Evolutionary conservation across 2,888 invertebrate genomes (phyloP), one percentile per base, ranked within the genome.

Genomic region (Ephialtes manifestator): DNA sequence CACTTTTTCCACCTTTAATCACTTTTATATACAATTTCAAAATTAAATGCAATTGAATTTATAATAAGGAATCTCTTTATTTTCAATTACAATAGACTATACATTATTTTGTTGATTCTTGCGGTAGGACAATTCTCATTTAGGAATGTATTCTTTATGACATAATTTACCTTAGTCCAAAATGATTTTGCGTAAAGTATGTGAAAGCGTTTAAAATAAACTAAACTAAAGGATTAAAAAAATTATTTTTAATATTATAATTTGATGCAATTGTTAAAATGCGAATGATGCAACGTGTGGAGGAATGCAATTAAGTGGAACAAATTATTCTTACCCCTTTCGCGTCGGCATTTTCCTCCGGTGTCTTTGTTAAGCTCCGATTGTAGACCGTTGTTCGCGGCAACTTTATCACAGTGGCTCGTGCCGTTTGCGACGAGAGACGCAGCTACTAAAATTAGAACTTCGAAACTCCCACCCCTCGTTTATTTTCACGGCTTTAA

Each of bases 401-500:
- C 82, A 53, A 80, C 53, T 63, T 74, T 68, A 85, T 85, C 79
- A 82, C 79, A 77, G 76, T 68, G 76, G 65, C 28, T 35, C 46
- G 20, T 43, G 74, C 79, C 58, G 71, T 76, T 72, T 63, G 67
- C 79, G 70, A 72, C 75, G 84, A 58, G 76, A 74, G 83, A 86
- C 80, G 76, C 74, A 79, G 72, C 77, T 60, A 43, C 86, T 88
- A 88, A 87, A 88, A 87, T 87, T 87, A 88, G 87, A 83, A 15
- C 78, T 75, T 83, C 78, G 84, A 68, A 74, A 81, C 84, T 86
- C 83, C 86, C 86, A 88, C 87, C 83, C 75, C 11, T 48, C 15
- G 72, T 80, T 77, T 77, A 68, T 76, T 81, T 83, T 85, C 48
- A 76, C 67, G 39, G n/a, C 51, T 80, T 83, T 53, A 15, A 76